Conservation (phyloP, 1,140 invertebrate genomes). For the Aphidius gifuensis region DNA sequence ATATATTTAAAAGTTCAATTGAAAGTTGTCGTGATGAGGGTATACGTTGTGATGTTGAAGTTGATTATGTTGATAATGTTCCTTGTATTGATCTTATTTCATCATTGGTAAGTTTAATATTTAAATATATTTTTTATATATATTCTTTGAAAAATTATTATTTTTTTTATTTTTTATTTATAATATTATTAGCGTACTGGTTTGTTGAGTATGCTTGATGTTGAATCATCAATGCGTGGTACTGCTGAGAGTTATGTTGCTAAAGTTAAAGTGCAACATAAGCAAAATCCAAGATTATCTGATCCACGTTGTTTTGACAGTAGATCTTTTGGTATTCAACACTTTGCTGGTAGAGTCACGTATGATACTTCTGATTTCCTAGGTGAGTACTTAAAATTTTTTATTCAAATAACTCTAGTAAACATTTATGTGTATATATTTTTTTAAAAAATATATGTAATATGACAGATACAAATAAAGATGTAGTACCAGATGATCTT, state of each 20-base stretch:
- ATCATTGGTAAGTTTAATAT: slow-evolving; percentile 65
- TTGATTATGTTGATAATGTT: slow-evolving; percentile 93
- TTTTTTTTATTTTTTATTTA: background rate
- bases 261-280: slow-evolving; percentile 82
- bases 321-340: slow-evolving; percentile 85
- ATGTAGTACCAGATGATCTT: slow-evolving; percentile 87
- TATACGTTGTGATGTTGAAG: slow-evolving; percentile 84
- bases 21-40: slow-evolving; percentile 92
- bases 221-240: slow-evolving; percentile 85
- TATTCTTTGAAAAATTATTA: too few relatives aligned
- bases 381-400: slow-evolving; percentile 45
- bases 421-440: background rate
- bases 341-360: slow-evolving; percentile 84
- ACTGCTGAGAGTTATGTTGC: slow-evolving; percentile 85
- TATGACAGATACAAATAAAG: slow-evolving; percentile 77
- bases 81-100: slow-evolving; percentile 94
- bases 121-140: background rate
- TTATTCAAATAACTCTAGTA: background rate
- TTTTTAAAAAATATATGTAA: background rate
- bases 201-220: slow-evolving; percentile 86
- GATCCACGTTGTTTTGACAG: slow-evolving; percentile 73
- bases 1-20: slow-evolving; percentile 92
- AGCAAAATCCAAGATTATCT: slow-evolving; percentile 71
- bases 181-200: slow-evolving; percentile 69
- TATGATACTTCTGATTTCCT: slow-evolving; percentile 89